These are phyloP conservation scores for Cardiocondyla obscurior DNA, from an alignment of 1,140 invertebrate species.

Conservation along the genomic window DNA sequence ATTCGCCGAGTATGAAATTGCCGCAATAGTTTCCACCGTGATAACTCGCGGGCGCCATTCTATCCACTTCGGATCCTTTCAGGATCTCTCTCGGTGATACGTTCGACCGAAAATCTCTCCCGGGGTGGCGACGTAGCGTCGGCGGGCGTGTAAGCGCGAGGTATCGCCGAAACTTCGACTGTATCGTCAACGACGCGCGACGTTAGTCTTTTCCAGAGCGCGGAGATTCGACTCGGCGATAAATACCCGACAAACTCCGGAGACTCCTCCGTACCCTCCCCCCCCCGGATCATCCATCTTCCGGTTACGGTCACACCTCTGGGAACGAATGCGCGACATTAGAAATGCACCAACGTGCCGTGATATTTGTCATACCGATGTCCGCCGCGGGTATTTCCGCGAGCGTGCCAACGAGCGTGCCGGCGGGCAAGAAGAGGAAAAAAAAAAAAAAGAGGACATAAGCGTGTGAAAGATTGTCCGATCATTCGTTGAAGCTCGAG, in stretches of 20 bases:
- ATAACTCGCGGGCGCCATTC: slow-evolving; percentile 34
- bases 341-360: slow-evolving; percentile 35
- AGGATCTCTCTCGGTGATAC: slow-evolving; percentile 31
- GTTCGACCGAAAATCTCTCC: slow-evolving; percentile 41
- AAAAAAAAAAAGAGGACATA: background rate
- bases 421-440: too few relatives aligned
- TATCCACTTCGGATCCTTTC: slow-evolving; percentile 53
- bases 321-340: slow-evolving; percentile 23
- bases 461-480: slow-evolving; percentile 40
- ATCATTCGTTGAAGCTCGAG: slow-evolving; percentile 55
- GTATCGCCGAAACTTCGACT: slow-evolving; percentile 4
- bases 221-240: background rate
- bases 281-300: slow-evolving; percentile 27
- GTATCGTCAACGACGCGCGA: background rate
- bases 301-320: slow-evolving; percentile 33
- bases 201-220: background rate
- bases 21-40: slow-evolving; percentile 26
- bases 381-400: background rate
- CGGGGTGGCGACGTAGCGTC: background rate
- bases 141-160: background rate
- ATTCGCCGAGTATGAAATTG: slow-evolving; percentile 61
- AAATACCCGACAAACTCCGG: slow-evolving; percentile 24
- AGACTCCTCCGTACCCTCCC: background rate
- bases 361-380: slow-evolving; percentile 20
- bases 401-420: background rate